phyloP scores from a whole-genome alignment of 2,888 invertebrate species.

The Archaeoteleia sp. region DNA sequence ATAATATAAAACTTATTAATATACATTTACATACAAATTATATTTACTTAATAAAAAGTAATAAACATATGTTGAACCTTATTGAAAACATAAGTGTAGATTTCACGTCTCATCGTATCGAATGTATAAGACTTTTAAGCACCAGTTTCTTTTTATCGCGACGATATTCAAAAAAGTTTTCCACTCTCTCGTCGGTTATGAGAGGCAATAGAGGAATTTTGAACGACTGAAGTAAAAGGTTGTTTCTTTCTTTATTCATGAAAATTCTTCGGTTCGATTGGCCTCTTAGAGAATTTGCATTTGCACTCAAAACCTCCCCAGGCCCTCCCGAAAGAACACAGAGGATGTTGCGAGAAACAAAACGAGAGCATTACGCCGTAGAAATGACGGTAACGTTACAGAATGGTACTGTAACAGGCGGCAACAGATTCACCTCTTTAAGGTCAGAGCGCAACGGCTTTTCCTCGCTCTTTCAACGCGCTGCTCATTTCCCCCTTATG shows the following conservation, averaged over 20 bases:
- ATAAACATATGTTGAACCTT: constrained; percentile 18
- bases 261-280: constrained; percentile 52
- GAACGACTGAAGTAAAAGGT: constrained; percentile 30
- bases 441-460: constrained; percentile 34
- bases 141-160: constrained; percentile 31
- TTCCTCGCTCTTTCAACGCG: constrained; percentile 28
- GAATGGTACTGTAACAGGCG: constrained; percentile 33
- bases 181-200: constrained; percentile 40
- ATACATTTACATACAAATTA: no score
- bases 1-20: no score
- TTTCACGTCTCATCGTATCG: constrained; percentile 31
- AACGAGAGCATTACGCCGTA: constrained; percentile 41
- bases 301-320: constrained; percentile 46
- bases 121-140: constrained; percentile 39
- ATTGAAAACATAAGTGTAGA: constrained; percentile 5
- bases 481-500: constrained; percentile 37
- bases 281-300: constrained; percentile 52
- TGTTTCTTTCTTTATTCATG: constrained; percentile 54
- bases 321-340: constrained; percentile 25
- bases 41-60: no score
- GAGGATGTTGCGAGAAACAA: constrained; percentile 45
- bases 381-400: constrained; percentile 10
- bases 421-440: constrained; percentile 41
- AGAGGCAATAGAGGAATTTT: constrained; percentile 39
- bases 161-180: constrained; percentile 43